Percentiles rank a stretch among this genome's conserved stretches.
phyloP scores from a whole-genome alignment of 2,797 vertebrate species.

The Melopsittacus undulatus region DNA sequence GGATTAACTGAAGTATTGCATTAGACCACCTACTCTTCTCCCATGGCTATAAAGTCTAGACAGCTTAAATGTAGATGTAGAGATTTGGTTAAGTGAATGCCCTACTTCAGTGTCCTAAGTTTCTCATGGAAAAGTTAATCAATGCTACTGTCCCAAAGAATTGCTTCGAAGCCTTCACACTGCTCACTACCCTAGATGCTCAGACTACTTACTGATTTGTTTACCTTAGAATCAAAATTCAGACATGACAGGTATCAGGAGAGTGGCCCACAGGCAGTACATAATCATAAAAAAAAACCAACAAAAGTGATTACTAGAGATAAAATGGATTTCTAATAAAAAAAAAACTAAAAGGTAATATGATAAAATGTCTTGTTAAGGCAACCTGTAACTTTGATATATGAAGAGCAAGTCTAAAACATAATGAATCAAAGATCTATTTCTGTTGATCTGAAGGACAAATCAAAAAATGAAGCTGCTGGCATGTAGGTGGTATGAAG shows the following conservation, averaged over 20 bases:
- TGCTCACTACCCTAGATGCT: background rate
- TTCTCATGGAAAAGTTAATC: background rate
- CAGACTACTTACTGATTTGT: background rate
- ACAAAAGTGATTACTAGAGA: background rate
- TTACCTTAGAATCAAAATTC: background rate
- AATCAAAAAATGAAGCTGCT: background rate
- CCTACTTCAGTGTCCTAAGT: background rate
- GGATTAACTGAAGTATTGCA: background rate
- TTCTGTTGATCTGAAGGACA: constrained; percentile 17
- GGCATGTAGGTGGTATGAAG: background rate
- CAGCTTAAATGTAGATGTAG: background rate
- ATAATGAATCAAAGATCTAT: background rate
- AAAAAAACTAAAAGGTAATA: background rate
- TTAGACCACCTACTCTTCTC: background rate
- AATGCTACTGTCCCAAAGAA: background rate
- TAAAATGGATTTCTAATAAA: constrained; percentile 15
- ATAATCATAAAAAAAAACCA: background rate
- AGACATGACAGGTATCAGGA: background rate
- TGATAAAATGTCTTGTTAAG: background rate
- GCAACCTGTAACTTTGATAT: background rate
- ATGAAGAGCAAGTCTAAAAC: background rate
- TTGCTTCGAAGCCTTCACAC: background rate
- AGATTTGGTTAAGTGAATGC: background rate
- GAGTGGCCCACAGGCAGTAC: background rate
- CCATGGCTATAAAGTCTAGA: background rate